These are phyloP conservation scores for Aphidoletes aphidimyza DNA, from an alignment of 2,888 invertebrate species.

Conservation along the genomic window DNA sequence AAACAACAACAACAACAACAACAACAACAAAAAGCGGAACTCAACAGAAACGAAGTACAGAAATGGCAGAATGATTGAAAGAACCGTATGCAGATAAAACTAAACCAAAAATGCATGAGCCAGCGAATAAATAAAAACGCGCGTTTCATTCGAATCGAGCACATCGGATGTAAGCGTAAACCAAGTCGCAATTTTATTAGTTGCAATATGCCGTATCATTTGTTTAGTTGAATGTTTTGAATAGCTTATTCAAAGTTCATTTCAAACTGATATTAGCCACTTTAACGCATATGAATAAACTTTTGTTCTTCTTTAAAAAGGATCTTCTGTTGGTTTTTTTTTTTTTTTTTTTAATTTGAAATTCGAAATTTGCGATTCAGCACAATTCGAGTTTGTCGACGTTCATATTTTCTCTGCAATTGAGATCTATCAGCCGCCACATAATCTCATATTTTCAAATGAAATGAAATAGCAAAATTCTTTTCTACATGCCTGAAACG, in stretches of 20 bases:
- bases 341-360: too few relatives aligned
- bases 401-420: too few relatives aligned
- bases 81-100: conserved; percentile 12
- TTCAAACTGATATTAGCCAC: neutral
- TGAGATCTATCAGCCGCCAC: too few relatives aligned
- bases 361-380: too few relatives aligned
- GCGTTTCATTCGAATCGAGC: neutral
- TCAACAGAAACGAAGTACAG: too few relatives aligned
- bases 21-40: too few relatives aligned
- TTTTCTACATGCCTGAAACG: neutral
- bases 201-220: conserved; percentile 9
- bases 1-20: neutral
- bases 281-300: too few relatives aligned
- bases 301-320: too few relatives aligned
- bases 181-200: neutral
- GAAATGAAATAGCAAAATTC: neutral
- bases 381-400: too few relatives aligned
- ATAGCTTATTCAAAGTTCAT: neutral
- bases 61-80: conserved; percentile 42
- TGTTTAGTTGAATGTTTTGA: neutral
- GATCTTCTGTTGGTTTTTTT: too few relatives aligned
- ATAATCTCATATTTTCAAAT: neutral
- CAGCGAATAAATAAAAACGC: neutral
- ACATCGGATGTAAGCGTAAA: neutral
- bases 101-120: neutral